These are phyloP conservation scores for Larimichthys crocea DNA, from an alignment of 2,113 vertebrate species.

Conservation along the genomic window DNA sequence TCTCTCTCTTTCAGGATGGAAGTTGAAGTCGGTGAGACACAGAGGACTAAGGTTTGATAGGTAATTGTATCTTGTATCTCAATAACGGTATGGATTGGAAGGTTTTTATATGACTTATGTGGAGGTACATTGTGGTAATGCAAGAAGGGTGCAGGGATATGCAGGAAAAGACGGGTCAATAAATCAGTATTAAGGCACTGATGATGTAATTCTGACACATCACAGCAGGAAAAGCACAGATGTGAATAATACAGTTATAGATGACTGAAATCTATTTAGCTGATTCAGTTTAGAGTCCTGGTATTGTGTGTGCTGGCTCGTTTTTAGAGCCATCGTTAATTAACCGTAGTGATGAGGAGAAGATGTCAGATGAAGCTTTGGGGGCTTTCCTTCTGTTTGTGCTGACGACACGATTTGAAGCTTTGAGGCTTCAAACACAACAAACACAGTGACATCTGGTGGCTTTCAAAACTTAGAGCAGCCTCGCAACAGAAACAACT, in stretches of 20 bases:
- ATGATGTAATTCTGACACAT: background rate
- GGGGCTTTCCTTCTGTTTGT: background rate
- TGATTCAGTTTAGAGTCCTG: background rate
- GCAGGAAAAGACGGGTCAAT: background rate
- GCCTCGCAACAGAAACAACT: background rate
- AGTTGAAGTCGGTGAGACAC: slow-evolving; percentile 11
- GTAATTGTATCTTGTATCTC: background rate
- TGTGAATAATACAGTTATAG: background rate
- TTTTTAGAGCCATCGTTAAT: background rate
- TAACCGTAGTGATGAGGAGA: background rate
- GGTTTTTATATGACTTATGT: background rate
- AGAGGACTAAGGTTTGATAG: background rate
- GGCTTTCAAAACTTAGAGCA: background rate
- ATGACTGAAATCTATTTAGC: background rate
- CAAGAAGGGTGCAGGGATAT: background rate
- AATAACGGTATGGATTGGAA: background rate
- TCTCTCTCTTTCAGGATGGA: slow-evolving; percentile 67
- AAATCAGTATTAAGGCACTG: background rate
- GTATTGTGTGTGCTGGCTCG: background rate
- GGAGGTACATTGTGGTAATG: background rate
- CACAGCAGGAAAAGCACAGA: background rate
- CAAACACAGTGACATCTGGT: background rate
- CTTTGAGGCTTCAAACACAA: background rate
- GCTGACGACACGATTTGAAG: too few species aligned
- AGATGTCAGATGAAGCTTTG: background rate